Base-by-base conservation (phyloP, 1,140 invertebrate genomes). In the Drosophila rhopaloa region DNA sequence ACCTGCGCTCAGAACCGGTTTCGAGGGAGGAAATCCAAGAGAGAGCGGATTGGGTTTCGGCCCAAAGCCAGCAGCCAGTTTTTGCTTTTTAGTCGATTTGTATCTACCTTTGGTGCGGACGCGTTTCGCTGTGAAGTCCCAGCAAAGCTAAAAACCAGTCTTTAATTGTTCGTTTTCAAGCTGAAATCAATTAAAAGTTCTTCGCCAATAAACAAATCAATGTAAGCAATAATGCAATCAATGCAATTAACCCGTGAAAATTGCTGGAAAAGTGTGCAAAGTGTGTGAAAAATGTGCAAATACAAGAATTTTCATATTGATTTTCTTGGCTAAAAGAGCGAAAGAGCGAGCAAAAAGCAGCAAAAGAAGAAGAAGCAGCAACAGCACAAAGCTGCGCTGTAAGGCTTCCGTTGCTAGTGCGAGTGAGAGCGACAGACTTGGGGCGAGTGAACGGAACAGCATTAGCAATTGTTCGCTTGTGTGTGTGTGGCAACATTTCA, bases 21-120 rank as follows among this genome's bases (percentile, higher is more conserved):
- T 89, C 66, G 74, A 77, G 85, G 84, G 84, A 89, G 84, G 84
- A 89, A 88, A 90, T 75, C 73, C 48, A 38, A 29, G 10, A 48
- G 58, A 62, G 59, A 59, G 55, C 38, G 62, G 58, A 54, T 65
- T 71, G 37, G 73, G 62, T 58, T 67, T 76, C 74, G 74, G 67
- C 76, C 58, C 55, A 63, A 67, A 76, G 76, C 79, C 82, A 88
- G 66, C 66, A 76, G 83, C 61, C 81, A 80, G 77, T 84, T 78
- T 77, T 73, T 65, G 61, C 59, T 63, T 78, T 70, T 84, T 71
- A 88, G 75, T 86, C 79, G 79, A 88, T 88, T 88, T 88, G 84
- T 86, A 86, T 86, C 82, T 86, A 89, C 85, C 85, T 90, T 89
- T 89, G 84, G 85, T 89, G 84, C 84, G 84, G 85, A 89, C 85